These are phyloP conservation scores for Zaprionus camerounensis DNA, from an alignment of 1,140 invertebrate species.

Conservation along the genomic window DNA sequence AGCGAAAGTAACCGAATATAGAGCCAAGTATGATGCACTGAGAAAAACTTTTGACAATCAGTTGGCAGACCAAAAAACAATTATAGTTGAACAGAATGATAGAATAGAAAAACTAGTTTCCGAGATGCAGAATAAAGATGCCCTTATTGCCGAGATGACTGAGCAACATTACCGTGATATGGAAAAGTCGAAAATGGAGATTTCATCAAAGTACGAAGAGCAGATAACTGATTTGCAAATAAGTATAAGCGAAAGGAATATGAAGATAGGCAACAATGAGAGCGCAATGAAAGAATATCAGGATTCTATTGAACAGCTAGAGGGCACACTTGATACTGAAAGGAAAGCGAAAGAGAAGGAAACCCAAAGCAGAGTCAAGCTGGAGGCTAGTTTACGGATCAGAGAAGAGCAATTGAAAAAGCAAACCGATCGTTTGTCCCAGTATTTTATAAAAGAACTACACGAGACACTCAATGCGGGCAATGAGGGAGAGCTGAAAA, in stretches of 20 bases:
- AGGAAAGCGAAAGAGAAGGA: background rate
- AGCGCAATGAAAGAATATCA: background rate
- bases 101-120: background rate
- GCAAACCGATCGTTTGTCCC: slow-evolving; percentile 6
- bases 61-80: slow-evolving; percentile 3
- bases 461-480: background rate
- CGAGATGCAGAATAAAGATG: background rate
- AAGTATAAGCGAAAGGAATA: background rate
- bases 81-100: background rate
- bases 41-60: slow-evolving; percentile 2
- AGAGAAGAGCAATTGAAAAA: slow-evolving; percentile 13
- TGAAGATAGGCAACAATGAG: background rate
- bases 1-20: slow-evolving; percentile 19
- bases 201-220: background rate
- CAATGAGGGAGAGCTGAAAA: background rate
- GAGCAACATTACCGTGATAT: background rate
- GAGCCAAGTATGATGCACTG: slow-evolving; percentile 2
- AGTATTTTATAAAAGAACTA: slow-evolving; percentile 14
- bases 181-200: slow-evolving; percentile 1
- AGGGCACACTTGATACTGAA: background rate
- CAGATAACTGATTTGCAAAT: background rate
- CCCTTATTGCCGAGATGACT: background rate
- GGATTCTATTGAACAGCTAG: background rate
- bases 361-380: background rate
- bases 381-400: slow-evolving; percentile 4